Evolutionary conservation across 2,113 vertebrate genomes (phyloP).

Genomic region (Orcinus orca): DNA sequence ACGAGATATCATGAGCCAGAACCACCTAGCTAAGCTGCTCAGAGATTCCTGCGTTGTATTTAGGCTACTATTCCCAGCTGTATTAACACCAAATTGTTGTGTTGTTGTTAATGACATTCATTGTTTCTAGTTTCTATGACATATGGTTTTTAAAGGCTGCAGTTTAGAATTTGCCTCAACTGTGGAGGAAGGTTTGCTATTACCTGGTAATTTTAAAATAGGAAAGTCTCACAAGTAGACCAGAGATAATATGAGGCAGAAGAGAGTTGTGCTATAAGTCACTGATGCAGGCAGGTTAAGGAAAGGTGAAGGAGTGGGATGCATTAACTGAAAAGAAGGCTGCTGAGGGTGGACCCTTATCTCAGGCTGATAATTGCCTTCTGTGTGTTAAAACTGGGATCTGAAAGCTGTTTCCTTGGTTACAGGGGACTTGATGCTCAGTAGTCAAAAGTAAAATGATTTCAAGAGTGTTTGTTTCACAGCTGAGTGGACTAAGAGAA

Average conservation of each 20-base stretch:
- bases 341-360: not conserved
- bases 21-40: not conserved
- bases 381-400: conserved; percentile 18
- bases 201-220: not conserved
- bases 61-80: not conserved
- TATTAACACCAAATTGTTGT: not conserved
- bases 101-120: not conserved
- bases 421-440: conserved; percentile 31
- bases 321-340: not conserved
- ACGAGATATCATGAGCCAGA: not conserved
- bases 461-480: conserved; percentile 59
- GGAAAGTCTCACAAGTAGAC: not conserved
- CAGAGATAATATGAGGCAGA: not conserved
- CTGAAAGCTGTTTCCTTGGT: conserved; percentile 55
- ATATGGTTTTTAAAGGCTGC: not conserved
- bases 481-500: conserved; percentile 39
- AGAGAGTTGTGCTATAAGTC: not conserved
- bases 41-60: not conserved
- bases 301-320: not conserved
- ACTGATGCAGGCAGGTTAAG: not conserved
- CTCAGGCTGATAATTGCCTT: conserved; percentile 21
- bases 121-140: not conserved
- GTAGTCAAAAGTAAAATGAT: conserved; percentile 46
- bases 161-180: not conserved
- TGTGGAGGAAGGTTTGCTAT: not conserved